A percentile compares a stretch with the other conserved stretches of the same genome.
Conservation (phyloP, 2,888 invertebrate species). For the Subacronicta megacephala region DNA sequence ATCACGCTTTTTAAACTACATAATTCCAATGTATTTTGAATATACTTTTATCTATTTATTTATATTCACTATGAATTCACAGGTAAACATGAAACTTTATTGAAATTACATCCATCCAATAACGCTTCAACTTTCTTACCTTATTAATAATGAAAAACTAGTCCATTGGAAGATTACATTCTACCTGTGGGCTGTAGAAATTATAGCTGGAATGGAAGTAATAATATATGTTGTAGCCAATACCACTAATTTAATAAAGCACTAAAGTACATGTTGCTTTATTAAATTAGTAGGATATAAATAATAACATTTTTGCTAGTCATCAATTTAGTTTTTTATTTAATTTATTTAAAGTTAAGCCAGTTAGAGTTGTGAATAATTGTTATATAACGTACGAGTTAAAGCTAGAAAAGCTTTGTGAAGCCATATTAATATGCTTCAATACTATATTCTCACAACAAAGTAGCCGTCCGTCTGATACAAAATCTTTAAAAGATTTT, state of each 20-base stretch:
- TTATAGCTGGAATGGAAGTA: conserved; percentile 10
- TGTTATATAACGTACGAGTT: neutral
- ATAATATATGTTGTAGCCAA: conserved; percentile 29
- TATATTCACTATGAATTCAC: conserved; percentile 5
- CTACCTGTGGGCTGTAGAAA: conserved; percentile 17
- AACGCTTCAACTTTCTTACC: no score
- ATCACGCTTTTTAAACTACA: conserved; percentile 40
- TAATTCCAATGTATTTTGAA: no score
- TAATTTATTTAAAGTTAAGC: neutral
- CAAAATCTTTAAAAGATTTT: no score
- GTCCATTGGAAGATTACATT: conserved; percentile 4
- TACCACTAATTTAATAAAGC: conserved; percentile 53
- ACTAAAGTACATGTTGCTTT: conserved; percentile 31
- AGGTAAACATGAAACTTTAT: neutral
- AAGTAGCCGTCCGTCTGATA: no score
- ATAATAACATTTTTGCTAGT: conserved; percentile 31
- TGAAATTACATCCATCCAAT: neutral
- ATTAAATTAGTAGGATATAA: conserved; percentile 54
- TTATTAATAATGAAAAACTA: neutral
- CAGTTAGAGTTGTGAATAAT: neutral
- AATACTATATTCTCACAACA: no score
- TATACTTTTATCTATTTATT: conserved; percentile 5
- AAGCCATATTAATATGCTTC: no score
- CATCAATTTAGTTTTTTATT: conserved; percentile 21
- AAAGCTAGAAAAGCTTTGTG: neutral